Percentiles rank a stretch among this genome's conserved stretches.
phyloP scores from a whole-genome alignment of 2,888 invertebrate genomes.

The Hypomecis atomaria region DNA sequence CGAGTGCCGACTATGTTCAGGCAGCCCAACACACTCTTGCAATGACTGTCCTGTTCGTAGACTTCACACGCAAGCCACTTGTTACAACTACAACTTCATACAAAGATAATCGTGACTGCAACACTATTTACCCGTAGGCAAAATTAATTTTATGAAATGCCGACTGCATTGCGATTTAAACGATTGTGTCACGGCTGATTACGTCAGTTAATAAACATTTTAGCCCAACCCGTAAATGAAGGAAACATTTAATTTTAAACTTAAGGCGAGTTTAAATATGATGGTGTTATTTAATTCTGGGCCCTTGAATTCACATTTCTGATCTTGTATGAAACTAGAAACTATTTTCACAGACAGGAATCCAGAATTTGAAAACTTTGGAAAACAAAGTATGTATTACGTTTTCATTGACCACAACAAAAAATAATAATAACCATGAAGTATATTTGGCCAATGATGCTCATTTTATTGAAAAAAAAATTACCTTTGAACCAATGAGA shows the following conservation, averaged over 20 bases:
- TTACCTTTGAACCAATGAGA: no score
- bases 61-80: constrained; percentile 19
- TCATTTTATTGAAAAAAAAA: no score
- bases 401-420: constrained; percentile 2
- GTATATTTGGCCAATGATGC: no score
- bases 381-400: constrained; percentile 9
- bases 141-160: constrained; percentile 60
- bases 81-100: constrained; percentile 12
- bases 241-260: constrained; percentile 1
- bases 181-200: constrained; percentile 77
- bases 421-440: no score
- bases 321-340: constrained; percentile 12
- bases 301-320: constrained; percentile 3
- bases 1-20: constrained; percentile 7
- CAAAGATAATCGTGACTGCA: constrained; percentile 40
- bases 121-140: constrained; percentile 47
- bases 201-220: constrained; percentile 69
- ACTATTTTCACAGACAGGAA: not conserved
- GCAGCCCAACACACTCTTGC: constrained; percentile 27
- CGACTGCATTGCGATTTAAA: constrained; percentile 54
- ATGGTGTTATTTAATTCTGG: not conserved
- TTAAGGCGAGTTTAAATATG: constrained; percentile 4
- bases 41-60: constrained; percentile 24
- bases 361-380: constrained; percentile 23
- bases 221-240: constrained; percentile 15